phyloP scores from a whole-genome alignment of 2,797 vertebrate species.

The Chromobotia macracanthus region DNA sequence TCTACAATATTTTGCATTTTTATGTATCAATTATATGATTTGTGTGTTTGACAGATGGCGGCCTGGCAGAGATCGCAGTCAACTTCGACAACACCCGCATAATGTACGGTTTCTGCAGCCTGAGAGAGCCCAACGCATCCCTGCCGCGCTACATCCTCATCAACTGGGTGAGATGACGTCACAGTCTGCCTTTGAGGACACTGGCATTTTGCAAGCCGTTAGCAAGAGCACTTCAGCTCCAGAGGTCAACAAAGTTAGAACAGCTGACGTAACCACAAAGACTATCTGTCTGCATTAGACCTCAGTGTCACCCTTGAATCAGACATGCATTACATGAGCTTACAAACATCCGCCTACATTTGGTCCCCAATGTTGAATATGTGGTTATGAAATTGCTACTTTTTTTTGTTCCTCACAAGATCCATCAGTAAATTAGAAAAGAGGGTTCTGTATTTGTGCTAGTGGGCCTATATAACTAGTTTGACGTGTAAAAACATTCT shows the following conservation, averaged over 20 bases:
- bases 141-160: constrained; percentile 96
- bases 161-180: constrained; percentile 87
- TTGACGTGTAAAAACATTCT: not conserved
- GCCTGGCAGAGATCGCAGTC: constrained; percentile 87
- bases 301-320: not conserved
- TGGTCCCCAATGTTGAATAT: constrained; percentile 7
- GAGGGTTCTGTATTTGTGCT: not conserved
- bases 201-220: constrained; percentile 4
- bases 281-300: not conserved
- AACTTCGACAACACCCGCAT: constrained; percentile 91
- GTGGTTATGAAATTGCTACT: constrained; percentile 8
- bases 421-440: constrained; percentile 2
- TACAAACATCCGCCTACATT: not conserved
- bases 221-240: constrained; percentile 17
- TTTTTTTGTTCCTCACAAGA: not conserved
- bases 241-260: constrained; percentile 2
- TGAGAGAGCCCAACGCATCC: constrained; percentile 88
- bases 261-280: not conserved
- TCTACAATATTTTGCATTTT: not conserved
- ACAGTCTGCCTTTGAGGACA: constrained; percentile 1
- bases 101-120: constrained; percentile 98
- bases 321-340: not conserved
- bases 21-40: not conserved
- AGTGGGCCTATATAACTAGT: not conserved
- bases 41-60: constrained; percentile 79